phyloP scores from a whole-genome alignment of 37 sponge, comb jelly and placozoan species.

The Theonella swinhoei region DNA sequence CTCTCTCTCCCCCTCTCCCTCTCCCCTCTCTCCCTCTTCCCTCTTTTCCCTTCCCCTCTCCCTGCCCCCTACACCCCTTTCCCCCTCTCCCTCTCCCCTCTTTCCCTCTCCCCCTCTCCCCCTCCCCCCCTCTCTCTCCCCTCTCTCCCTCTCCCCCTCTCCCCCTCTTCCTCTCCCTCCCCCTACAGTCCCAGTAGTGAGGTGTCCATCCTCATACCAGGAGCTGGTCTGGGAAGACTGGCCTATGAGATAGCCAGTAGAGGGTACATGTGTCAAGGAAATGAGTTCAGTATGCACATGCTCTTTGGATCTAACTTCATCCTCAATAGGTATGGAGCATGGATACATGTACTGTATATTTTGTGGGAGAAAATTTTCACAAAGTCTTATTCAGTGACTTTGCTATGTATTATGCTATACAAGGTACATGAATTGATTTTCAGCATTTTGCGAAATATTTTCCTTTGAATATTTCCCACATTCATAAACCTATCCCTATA shows the following conservation, averaged over 20 bases:
- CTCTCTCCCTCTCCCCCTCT: constrained; percentile 2
- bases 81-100: not conserved
- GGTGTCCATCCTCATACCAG: constrained; percentile 88
- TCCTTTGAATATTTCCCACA: too few species aligned
- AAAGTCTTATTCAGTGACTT: too few species aligned
- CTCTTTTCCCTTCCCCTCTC: too few species aligned
- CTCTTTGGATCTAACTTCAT: constrained; percentile 94
- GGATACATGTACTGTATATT: not conserved
- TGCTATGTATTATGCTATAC: too few species aligned
- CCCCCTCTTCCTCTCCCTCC: not conserved
- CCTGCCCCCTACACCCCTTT: not conserved
- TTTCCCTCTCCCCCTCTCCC: constrained; percentile 5
- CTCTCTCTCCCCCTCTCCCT: not conserved
- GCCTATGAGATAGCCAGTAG: constrained; percentile 87
- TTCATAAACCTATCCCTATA: too few species aligned
- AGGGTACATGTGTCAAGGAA: constrained; percentile 95
- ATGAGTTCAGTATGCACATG: constrained; percentile 99
- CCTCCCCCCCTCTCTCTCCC: not conserved
- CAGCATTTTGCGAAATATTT: too few species aligned
- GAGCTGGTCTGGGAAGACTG: constrained; percentile 93
- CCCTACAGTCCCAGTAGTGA: constrained; percentile 31
- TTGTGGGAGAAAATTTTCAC: too few species aligned
- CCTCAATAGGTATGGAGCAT: constrained; percentile 74
- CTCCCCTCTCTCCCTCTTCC: constrained; percentile 26
- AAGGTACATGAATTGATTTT: too few species aligned